A percentile compares a stretch with the other conserved stretches of the same genome.
These are phyloP conservation scores for Drosophila antonietae DNA, from an alignment of 2,888 invertebrate genomes.

Conservation along the genomic window DNA sequence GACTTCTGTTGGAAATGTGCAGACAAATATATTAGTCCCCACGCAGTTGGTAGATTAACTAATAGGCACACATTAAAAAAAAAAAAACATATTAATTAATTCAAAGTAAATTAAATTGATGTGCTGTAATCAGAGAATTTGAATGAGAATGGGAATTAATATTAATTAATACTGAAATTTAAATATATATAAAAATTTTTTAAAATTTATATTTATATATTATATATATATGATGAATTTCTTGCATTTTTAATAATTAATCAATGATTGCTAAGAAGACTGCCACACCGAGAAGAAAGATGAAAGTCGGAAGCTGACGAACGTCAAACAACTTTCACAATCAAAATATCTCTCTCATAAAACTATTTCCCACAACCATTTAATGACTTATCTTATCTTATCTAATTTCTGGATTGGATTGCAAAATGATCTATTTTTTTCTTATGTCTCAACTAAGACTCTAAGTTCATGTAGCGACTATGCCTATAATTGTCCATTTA, in stretches of 20 bases:
- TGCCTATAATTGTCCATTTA: background rate
- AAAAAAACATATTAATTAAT: conserved; percentile 8
- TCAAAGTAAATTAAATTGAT: background rate
- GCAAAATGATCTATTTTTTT: background rate
- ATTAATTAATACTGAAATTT: too few species aligned
- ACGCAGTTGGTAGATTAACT: conserved; percentile 1
- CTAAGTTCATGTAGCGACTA: background rate
- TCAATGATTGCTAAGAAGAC: too few species aligned
- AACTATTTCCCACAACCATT: background rate
- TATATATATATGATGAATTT: too few species aligned
- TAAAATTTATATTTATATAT: too few species aligned
- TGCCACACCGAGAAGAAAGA: too few species aligned
- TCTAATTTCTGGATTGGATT: background rate
- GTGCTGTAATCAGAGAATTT: too few species aligned
- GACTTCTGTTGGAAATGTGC: conserved; percentile 13
- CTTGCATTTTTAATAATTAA: too few species aligned
- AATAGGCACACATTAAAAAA: conserved; percentile 2
- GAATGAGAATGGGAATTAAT: too few species aligned
- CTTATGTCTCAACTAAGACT: background rate
- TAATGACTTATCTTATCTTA: background rate
- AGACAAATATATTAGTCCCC: conserved; percentile 10
- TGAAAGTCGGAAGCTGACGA: too few species aligned
- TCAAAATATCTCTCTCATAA: background rate
- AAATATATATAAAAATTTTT: too few species aligned
- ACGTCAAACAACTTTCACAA: background rate